Evolutionary conservation across 2,888 invertebrate species (phyloP).

Genomic region (Mythimna albipuncta): DNA sequence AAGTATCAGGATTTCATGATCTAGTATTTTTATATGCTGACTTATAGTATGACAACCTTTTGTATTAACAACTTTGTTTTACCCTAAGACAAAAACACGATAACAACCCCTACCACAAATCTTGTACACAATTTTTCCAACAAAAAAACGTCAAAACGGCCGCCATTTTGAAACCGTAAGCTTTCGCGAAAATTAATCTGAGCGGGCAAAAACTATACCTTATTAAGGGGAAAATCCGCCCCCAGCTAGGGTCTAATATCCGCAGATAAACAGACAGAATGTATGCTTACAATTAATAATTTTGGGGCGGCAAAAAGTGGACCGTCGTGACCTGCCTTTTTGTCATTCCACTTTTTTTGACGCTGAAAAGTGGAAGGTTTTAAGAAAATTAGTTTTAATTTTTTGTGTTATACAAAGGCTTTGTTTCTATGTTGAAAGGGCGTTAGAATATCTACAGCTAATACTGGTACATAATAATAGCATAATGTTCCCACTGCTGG

Average conservation of each 20-base stretch:
- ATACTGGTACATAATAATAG: not conserved
- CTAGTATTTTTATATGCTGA: not conserved
- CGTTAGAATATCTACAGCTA: not conserved
- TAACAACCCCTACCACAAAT: slow-evolving; percentile 53
- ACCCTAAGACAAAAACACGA: slow-evolving; percentile 33
- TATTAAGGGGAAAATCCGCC: slow-evolving; percentile 82
- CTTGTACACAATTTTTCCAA: slow-evolving; percentile 57
- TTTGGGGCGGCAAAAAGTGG: slow-evolving; percentile 83
- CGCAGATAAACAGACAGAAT: slow-evolving; percentile 86
- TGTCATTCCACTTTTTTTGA: slow-evolving; percentile 68
- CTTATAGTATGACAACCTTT: slow-evolving; percentile 13
- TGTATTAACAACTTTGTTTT: slow-evolving; percentile 27
- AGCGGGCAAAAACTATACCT: slow-evolving; percentile 84
- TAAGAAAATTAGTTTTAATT: slow-evolving; percentile 79
- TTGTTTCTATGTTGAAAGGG: slow-evolving; percentile 27
- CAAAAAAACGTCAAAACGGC: slow-evolving; percentile 67
- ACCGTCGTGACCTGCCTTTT: slow-evolving; percentile 69
- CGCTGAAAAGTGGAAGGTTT: slow-evolving; percentile 67
- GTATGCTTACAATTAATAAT: slow-evolving; percentile 88
- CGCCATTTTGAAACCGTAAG: slow-evolving; percentile 69
- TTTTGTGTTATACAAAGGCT: slow-evolving; percentile 25
- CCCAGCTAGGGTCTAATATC: slow-evolving; percentile 76
- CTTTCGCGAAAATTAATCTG: slow-evolving; percentile 79
- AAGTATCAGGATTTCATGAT: not conserved
- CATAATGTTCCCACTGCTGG: too few species aligned